Evolutionary conservation across 2,797 vertebrate species (phyloP), one percentile per base, ranked within the genome.

Genomic region (Buceros bicornis): DNA sequence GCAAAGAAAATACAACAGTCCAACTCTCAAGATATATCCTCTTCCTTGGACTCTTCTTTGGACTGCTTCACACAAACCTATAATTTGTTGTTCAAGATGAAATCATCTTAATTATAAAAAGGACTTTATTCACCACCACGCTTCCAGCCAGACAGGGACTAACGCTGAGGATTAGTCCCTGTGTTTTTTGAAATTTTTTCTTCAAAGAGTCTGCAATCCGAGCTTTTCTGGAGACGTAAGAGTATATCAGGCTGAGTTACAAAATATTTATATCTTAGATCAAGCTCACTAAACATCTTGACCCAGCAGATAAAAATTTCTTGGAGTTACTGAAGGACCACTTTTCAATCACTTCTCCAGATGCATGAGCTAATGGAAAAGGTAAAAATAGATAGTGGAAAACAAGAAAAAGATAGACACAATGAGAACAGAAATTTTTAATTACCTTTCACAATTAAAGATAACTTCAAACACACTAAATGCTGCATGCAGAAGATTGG

Each of bases 51-150:
- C 19, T 40, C 37, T 40, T 40, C 37, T 40, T 40, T 82, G 35
- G 28, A 47, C 33, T 78, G n/a, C 47, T 93, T 78, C 58, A 58
- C n/a, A 62, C 14, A 82, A 94, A 71, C 78, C 42, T 83, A 8
- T 43, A 67, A 85, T 85, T 95, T 93, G 35, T 77, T 86, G 60
- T 80, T 73, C 66, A 90, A 84, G 51, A 85, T 22, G 33, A 92
- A 87, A 82, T 61, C 50, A 11, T 73, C 45, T 66, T 89, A 85
- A 64, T 95, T 82, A 71, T 14, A 37, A 73, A 64, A 73, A 79
- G 6, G 40, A 45, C 31, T 82, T 16, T 72, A 79, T 87, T 85
- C 77, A 45, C 31, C 85, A 45, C 48, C 50, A 20, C 4, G 5
- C 48, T 90, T 47, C 35, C 47, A 84, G 31, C 4, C 50, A 92